These are phyloP conservation scores for Antechinus flavipes DNA, from an alignment of 2,113 vertebrate genomes.

Conservation along the genomic window DNA sequence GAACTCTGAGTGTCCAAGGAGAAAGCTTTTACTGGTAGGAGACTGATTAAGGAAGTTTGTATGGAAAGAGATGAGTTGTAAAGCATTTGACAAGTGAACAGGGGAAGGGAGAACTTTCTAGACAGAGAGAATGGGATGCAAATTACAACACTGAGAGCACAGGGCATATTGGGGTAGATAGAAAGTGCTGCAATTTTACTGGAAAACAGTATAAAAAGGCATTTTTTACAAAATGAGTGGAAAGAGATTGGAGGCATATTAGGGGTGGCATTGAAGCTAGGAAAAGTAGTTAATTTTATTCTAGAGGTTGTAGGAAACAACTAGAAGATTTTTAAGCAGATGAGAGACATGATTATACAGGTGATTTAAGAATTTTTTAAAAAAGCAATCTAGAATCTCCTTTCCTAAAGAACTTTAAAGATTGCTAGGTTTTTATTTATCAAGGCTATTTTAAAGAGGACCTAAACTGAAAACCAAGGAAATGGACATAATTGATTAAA, in stretches of 20 bases:
- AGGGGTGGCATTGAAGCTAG: neutral
- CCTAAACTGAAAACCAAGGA: neutral
- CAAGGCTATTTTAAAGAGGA: neutral
- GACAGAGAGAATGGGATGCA: neutral
- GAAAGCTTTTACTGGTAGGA: neutral
- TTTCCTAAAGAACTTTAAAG: neutral
- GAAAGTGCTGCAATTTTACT: neutral
- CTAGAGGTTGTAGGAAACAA: neutral
- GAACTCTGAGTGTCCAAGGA: neutral
- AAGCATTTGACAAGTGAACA: neutral
- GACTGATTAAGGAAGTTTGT: neutral
- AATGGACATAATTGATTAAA: neutral
- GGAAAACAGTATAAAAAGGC: neutral
- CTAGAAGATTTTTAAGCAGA: neutral
- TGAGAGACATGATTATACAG: neutral
- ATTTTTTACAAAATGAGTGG: neutral
- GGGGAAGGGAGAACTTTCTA: neutral
- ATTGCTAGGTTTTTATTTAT: neutral
- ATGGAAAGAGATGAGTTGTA: neutral
- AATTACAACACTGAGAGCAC: neutral
- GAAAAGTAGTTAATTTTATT: neutral
- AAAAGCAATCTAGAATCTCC: neutral
- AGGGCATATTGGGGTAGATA: neutral
- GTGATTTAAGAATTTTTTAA: neutral
- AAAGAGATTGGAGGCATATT: neutral